Base-by-base conservation (phyloP, 35 echinoderm and acorn worm genomes). In the Eucidaris tribuloides region DNA sequence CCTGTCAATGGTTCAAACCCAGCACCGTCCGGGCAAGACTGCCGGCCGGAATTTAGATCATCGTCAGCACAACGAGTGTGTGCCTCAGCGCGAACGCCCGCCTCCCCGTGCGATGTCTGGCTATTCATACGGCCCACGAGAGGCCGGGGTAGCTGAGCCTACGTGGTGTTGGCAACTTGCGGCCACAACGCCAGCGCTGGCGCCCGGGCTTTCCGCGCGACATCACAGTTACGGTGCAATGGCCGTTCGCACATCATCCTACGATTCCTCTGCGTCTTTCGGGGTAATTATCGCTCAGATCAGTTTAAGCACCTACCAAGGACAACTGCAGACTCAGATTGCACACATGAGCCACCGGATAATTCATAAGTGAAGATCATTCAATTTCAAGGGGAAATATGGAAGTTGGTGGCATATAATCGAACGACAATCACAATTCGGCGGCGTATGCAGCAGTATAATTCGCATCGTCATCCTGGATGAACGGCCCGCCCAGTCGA, bases 161-260 rank as follows among this genome's bases (percentile, higher is more conserved):
- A 74, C 68, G 68, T 42, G 44, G 35, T 33, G 35, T 74, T 42
- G 44, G 24, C 28, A 27, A 27, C 7, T 15, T 27, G 25, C 23
- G 34, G 34, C 68, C 28, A 40, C 35, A 33, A 33, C 35, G 24
- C 68, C 68, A 40, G n/a, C n/a, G n/a, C n/a, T n/a, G n/a, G n/a
- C n/a, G n/a, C n/a, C n/a, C n/a, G n/a, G n/a, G n/a, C n/a, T n/a
- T n/a, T 74, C 68, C 24, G 44, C 22, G 35, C 9, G 48, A n/a
- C 28, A 74, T 33, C 33, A 74, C 68, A 74, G 68, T 74, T 74
- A 74, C 68, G 68, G 68, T 35, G 68, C 68, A 5, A 74, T 74
- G 68, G 68, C 68, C 68, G 35, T 40, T 22, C 68, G 44, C 14
- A 74, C 44, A 74, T 40, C 68, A 9, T 74, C 68, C 35, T 42